Base-by-base conservation (phyloP, 2,888 invertebrate genomes). In the Hydrotaea diabolus region DNA sequence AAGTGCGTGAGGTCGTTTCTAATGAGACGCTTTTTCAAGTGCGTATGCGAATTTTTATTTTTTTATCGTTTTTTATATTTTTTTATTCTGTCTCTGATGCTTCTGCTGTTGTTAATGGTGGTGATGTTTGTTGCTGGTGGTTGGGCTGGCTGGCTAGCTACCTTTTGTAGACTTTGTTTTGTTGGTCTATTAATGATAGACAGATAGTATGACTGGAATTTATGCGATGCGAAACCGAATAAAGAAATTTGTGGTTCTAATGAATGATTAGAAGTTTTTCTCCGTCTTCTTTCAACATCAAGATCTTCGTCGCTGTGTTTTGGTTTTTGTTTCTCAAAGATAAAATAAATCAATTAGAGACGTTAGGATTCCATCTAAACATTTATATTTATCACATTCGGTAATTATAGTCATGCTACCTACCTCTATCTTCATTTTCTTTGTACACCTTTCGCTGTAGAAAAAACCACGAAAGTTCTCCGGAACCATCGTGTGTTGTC, bases 1-100 rank as follows among this genome's bases (percentile, higher is more conserved):
- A 75, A 75, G 59, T 80, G 80, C 80, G 80, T 75, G 75, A 75
- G 75, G 69, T 80, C 69, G 75, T 59, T 75, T 59, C 69, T 74
- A 80, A 80, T 75, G 69, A 80, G 75, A 74, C 46, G 69, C 66
- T 36, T 75, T 75, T 80, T 66, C 53, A 71, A 62, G 77, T 72
- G 59, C 77, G 77, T 49, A 62, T 62, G 78, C 36, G 39, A 49
- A 78, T 43, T 57, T 57, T 36, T 31, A 9, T 26, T 69, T 15
- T 11, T 49, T 46, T 71, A 23, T 31, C 31, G 2, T 4, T 31
- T 2, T 43, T 73, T 57, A 19, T 31, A 17, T 26, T 8, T 53
- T 15, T 62, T 36, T 8, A 62, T 31, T 31, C 11, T 49, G 46
- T n/a, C 49, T 31, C n/a, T 62, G 62, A 62, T 62, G n/a, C 31